Base-by-base conservation (phyloP, 1,140 invertebrate genomes). In the Drosophila funebris region DNA sequence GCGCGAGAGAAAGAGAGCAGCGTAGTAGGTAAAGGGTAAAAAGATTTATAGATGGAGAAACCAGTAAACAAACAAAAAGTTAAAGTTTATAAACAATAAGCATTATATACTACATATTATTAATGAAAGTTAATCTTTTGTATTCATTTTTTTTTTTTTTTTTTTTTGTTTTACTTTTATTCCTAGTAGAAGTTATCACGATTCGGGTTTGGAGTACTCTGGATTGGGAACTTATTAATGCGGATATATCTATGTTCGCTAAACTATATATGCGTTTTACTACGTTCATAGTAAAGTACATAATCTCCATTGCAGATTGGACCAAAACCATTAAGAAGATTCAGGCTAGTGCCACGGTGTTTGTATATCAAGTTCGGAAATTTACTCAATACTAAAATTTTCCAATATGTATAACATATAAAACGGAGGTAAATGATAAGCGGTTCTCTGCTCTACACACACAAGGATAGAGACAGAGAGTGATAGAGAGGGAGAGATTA, bases 281-380 rank as follows among this genome's bases (percentile, higher is more conserved):
- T 90, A 89, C 80, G 87, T 90, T 91, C 90, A 91, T 91, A 91
- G 90, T 91, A 91, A 91, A 91, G 90, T 91, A 91, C 90, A 91
- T 91, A 91, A 91, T 91, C 81, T 90, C 90, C 90, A 91, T 91
- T 69, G 90, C 85, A 91, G 87, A 91, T 90, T 91, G 90, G 90
- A 90, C 90, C 84, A 91, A 91, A 91, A 91, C 90, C 90, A 91
- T 91, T 91, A 91, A 91, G 83, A 78, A 85, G 90, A 91, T 91
- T 91, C 90, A 78, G 71, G 77, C 89, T 85, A 79, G 70, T 90
- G 89, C 84, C 75, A 71, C 75, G 81, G 83, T 79, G 81, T 80
- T 75, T 83, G 7, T 41, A 6, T 33, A 48, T 54, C n/a, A 20
- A 44, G 37, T 57, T 56, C 16, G 52, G 29, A 16, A 48, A 9